These are phyloP conservation scores for fruit fly (Drosophila melanogaster) DNA, from an alignment of 1,140 invertebrate genomes.

Conservation along the genomic window DNA sequence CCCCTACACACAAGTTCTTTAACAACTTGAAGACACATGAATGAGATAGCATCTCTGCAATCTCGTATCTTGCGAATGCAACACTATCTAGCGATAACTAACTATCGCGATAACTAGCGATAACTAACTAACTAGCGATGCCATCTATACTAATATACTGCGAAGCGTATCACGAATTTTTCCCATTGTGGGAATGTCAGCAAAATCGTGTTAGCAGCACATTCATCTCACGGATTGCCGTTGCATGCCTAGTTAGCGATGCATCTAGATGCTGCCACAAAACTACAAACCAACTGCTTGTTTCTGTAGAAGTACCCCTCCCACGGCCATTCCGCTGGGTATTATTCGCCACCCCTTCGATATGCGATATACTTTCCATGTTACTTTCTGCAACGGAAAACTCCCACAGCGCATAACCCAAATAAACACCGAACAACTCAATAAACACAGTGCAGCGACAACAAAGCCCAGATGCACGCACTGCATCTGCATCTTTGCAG, in stretches of 20 bases:
- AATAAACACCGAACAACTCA: constrained; percentile 58
- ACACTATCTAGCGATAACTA: too few relatives aligned
- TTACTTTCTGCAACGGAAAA: constrained; percentile 43
- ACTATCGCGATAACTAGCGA: too few relatives aligned
- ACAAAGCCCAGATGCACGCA: constrained; percentile 38
- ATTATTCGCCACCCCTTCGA: constrained; percentile 15
- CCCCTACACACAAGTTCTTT: not conserved
- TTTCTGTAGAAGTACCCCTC: constrained; percentile 20
- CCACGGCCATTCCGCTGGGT: constrained; percentile 4
- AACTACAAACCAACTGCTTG: constrained; percentile 41
- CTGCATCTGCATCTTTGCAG: constrained; percentile 26
- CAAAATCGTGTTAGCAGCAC: constrained; percentile 41
- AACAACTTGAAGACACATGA: constrained; percentile 4
- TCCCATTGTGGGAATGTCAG: constrained; percentile 42
- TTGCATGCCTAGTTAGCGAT: constrained; percentile 39
- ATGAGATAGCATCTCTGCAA: constrained; percentile 25
- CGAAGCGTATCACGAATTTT: constrained; percentile 34
- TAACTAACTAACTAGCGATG: constrained; percentile 1
- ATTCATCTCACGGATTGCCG: constrained; percentile 39
- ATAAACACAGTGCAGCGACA: constrained; percentile 43
- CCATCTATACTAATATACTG: constrained; percentile 57
- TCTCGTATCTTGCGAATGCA: constrained; percentile 17
- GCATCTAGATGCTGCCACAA: constrained; percentile 34
- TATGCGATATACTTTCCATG: constrained; percentile 42
- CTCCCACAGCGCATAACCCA: constrained; percentile 52